Evolutionary conservation across 2,888 invertebrate genomes (phyloP).

Genomic region (Hemicrepidius hirtus): DNA sequence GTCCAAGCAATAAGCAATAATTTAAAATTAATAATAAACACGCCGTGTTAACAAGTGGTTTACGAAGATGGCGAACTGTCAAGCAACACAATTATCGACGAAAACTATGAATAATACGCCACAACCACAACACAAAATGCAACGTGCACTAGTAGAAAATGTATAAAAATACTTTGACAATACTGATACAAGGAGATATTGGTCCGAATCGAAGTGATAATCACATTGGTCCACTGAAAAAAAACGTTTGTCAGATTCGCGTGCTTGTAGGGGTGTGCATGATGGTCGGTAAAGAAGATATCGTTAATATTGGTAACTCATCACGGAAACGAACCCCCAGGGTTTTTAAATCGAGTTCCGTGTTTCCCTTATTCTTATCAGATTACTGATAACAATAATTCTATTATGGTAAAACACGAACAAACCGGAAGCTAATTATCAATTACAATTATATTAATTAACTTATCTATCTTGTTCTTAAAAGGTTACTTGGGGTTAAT

Average conservation of each 20-base stretch:
- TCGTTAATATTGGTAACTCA: slow-evolving; percentile 3
- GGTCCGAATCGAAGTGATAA: slow-evolving; percentile 67
- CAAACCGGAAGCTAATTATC: background rate
- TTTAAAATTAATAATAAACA: slow-evolving; percentile 65
- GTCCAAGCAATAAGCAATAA: slow-evolving; percentile 40
- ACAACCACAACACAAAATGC: slow-evolving; percentile 65
- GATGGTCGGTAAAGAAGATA: slow-evolving; percentile 61
- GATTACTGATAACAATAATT: slow-evolving; percentile 29
- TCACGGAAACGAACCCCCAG: slow-evolving; percentile 27
- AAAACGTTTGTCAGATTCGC: slow-evolving; percentile 70
- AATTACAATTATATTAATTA: background rate
- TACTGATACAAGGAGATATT: slow-evolving; percentile 68
- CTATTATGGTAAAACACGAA: slow-evolving; percentile 15
- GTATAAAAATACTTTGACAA: slow-evolving; percentile 70
- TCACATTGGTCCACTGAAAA: slow-evolving; percentile 71
- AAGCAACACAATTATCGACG: slow-evolving; percentile 63
- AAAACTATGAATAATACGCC: slow-evolving; percentile 63
- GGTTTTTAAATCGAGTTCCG: slow-evolving; percentile 23
- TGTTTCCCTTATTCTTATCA: slow-evolving; percentile 27
- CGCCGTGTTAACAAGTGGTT: slow-evolving; percentile 72
- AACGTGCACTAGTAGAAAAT: slow-evolving; percentile 64
- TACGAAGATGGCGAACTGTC: slow-evolving; percentile 68
- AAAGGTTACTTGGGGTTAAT: too few species aligned
- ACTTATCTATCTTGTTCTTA: background rate
- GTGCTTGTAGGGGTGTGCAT: slow-evolving; percentile 68